Conservation (phyloP, 2,797 vertebrate genomes). For the Pantherophis alleghaniensis region DNA sequence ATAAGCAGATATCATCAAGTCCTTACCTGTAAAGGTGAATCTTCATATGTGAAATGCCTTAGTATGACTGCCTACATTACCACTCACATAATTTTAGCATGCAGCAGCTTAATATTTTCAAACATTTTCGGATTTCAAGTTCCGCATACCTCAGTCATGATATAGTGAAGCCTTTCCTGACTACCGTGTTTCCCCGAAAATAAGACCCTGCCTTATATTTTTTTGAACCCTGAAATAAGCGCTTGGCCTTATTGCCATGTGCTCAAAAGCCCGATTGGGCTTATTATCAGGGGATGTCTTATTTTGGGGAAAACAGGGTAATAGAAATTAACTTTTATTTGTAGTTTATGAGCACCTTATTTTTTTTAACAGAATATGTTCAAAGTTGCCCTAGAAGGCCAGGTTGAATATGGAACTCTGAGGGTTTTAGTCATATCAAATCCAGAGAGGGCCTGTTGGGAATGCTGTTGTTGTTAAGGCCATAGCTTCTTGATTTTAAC, state of each 20-base stretch:
- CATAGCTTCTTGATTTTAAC: background rate
- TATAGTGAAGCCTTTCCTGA: background rate
- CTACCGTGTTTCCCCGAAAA: background rate
- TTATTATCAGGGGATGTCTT: no score
- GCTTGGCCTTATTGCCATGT: no score
- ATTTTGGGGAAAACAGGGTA: no score
- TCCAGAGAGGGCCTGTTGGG: background rate
- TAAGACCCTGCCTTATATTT: no score
- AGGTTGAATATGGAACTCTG: background rate
- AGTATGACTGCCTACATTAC: background rate
- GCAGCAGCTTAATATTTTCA: background rate
- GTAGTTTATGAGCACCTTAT: background rate
- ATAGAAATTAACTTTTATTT: background rate
- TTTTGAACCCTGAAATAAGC: no score
- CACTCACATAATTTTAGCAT: background rate
- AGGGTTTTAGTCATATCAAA: background rate
- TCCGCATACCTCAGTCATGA: background rate
- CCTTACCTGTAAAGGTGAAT: background rate
- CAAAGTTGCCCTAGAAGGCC: background rate
- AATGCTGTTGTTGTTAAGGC: background rate
- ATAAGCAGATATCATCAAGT: background rate
- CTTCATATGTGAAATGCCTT: background rate
- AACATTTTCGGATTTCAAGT: background rate
- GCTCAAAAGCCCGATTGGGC: no score
- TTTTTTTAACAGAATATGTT: background rate